Evolutionary conservation across 2,888 invertebrate genomes (phyloP).

Genomic region (Aproaerema taeniolella): DNA sequence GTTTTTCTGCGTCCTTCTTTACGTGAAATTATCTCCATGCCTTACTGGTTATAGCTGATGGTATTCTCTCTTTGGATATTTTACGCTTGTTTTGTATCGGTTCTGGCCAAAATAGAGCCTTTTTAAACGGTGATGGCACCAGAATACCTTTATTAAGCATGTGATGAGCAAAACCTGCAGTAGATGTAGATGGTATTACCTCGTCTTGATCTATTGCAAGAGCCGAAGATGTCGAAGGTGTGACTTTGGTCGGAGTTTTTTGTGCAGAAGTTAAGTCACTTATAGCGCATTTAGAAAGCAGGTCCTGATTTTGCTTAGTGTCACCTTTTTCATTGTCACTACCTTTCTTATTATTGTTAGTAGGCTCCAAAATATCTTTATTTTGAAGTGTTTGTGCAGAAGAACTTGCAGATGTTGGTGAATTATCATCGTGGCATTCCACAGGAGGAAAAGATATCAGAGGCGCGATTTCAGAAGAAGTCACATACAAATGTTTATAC

Average conservation of each 20-base stretch:
- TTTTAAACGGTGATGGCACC: slow-evolving; percentile 5
- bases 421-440: no score
- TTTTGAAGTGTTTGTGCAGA: no score
- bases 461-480: neutral
- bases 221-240: neutral
- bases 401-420: no score
- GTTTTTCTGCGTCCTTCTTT: slow-evolving; percentile 9
- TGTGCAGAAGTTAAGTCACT: neutral
- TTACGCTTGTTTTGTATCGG: slow-evolving; percentile 9
- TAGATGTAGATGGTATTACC: no score
- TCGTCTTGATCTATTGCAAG: neutral
- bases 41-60: slow-evolving; percentile 8
- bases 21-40: slow-evolving; percentile 7
- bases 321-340: neutral
- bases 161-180: neutral
- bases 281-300: neutral
- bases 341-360: no score
- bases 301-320: neutral
- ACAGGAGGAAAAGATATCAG: no score
- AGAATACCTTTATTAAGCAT: neutral
- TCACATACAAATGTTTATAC: slow-evolving; percentile 4
- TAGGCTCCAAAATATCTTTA: no score
- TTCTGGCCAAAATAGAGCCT: slow-evolving; percentile 11
- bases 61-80: slow-evolving; percentile 10
- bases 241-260: neutral